phyloP scores from a whole-genome alignment of 2,113 vertebrate species.

The Theristicus caerulescens region DNA sequence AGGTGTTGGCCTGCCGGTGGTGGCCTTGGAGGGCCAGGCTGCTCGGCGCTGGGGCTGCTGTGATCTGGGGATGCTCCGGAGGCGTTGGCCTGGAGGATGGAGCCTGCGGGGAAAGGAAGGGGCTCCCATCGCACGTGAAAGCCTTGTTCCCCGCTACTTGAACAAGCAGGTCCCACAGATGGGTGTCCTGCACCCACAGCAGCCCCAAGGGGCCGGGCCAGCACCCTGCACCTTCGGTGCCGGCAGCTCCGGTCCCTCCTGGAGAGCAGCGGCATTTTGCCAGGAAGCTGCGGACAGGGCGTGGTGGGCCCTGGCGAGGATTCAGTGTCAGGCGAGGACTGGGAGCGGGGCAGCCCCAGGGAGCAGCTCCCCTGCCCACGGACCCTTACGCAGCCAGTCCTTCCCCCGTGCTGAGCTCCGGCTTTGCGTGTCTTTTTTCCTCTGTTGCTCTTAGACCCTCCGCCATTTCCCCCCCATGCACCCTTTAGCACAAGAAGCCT shows the following conservation, averaged over 20 bases:
- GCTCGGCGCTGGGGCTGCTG: not conserved
- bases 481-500: not conserved
- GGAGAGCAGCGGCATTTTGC: not conserved
- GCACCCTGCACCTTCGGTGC: not conserved
- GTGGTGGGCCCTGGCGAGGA: not conserved
- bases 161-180: not conserved
- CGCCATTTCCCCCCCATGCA: not conserved
- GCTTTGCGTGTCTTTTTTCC: not conserved
- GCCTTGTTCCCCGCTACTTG: not conserved
- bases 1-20: not conserved
- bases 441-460: not conserved
- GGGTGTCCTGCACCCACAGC: not conserved
- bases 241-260: not conserved
- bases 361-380: not conserved
- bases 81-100: not conserved
- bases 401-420: not conserved
- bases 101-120: not conserved
- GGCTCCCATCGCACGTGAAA: fast-evolving
- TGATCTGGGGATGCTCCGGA: not conserved
- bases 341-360: not conserved
- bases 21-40: not conserved
- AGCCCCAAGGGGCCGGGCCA: not conserved
- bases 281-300: not conserved
- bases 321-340: fast-evolving
- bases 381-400: fast-evolving